These are phyloP conservation scores for Bucco capensis DNA, from an alignment of 2,113 vertebrate species.

Conservation along the genomic window DNA sequence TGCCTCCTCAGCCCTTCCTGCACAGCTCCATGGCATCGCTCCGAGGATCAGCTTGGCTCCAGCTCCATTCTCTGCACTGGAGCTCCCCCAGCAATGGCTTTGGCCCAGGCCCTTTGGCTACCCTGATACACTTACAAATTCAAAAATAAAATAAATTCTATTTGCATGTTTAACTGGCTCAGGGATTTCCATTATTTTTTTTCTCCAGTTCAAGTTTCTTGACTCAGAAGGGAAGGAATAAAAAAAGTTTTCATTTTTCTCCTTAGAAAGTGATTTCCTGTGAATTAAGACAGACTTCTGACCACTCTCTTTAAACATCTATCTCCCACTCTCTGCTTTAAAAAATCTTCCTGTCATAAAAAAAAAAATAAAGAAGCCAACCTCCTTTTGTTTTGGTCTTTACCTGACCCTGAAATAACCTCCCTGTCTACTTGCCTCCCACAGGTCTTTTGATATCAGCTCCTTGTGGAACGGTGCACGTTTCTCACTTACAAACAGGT, in stretches of 20 bases:
- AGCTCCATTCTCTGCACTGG: slow-evolving; percentile 8
- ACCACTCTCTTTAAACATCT: slow-evolving; percentile 48
- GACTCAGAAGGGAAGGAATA: slow-evolving; percentile 10
- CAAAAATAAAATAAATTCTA: slow-evolving; percentile 48
- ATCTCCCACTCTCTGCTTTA: slow-evolving; percentile 34
- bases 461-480: slow-evolving; percentile 33
- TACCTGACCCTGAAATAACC: slow-evolving; percentile 64
- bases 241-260: slow-evolving; percentile 28
- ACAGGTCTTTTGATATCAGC: slow-evolving; percentile 61
- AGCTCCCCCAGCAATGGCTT: slow-evolving; percentile 46
- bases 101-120: slow-evolving; percentile 52
- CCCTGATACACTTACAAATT: slow-evolving; percentile 15
- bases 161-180: slow-evolving; percentile 56
- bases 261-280: slow-evolving; percentile 63
- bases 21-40: background rate
- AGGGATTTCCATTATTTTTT: background rate
- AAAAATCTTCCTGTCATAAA: slow-evolving; percentile 53
- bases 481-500: slow-evolving; percentile 54
- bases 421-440: slow-evolving; percentile 44
- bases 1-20: slow-evolving; percentile 11
- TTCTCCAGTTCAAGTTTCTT: background rate
- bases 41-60: slow-evolving; percentile 52
- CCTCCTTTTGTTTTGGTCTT: slow-evolving; percentile 54
- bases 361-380: slow-evolving; percentile 10
- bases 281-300: slow-evolving; percentile 58